Base-by-base conservation (phyloP, 2,113 vertebrate species). In the Limanda limanda region DNA sequence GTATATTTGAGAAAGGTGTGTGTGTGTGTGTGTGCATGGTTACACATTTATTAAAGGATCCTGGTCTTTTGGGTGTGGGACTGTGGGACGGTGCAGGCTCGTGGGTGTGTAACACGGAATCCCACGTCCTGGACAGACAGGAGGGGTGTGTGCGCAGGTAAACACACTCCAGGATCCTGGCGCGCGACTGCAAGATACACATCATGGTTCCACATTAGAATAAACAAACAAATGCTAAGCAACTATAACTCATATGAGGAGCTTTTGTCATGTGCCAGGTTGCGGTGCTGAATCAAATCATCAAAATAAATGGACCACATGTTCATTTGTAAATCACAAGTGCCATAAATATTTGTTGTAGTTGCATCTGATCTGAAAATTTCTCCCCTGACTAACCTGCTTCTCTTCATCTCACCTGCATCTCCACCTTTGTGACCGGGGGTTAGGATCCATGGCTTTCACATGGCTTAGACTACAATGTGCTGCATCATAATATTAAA, bases 1-100 rank as follows among this genome's bases (percentile, higher is more conserved):
- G 93, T 91, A 78, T 95, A 86, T 95, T 95, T 95, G 93, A 86
- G 89, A 92, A 95, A 94, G 95, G 95, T 95, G 95, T 95, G 25
- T 27, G 25, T 2, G 25, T 2, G 25, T 27, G 25, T 27, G 93
- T 93, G 85, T 69, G 74, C 82, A 59, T 85, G 79, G 92, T 93
- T 93, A 89, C 93, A 95, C 92, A 90, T 95, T 95, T 85, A 94
- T 94, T 71, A 89, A 89, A 86, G 94, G 90, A 95, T 95, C 95
- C 95, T 95, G 95, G 60, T 87, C 74, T 74, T 86, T 89, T 90
- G 93, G 95, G 95, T 90, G 94, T 95, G 93, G 91, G 80, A 89
- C 83, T 21, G 66, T 51, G 59, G 81, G n/a, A 55, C 20, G 10
- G 61, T 66, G 78, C 55, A 76, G 70, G 59, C 57, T 72, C 54